Conservation (phyloP, 2,113 vertebrate genomes). For the Cyprinodon variegatus region DNA sequence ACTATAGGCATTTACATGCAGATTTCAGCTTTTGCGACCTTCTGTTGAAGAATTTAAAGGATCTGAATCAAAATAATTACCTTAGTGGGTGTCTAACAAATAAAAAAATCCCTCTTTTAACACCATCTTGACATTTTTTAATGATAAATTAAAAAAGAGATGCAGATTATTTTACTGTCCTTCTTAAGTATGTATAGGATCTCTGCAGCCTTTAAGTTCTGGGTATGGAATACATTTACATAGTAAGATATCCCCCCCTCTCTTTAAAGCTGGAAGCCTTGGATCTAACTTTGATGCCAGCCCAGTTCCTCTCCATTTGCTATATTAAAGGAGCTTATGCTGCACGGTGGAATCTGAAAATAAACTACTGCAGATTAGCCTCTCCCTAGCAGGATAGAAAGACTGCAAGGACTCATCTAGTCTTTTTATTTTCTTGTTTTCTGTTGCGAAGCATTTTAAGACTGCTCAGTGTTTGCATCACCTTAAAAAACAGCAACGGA, state of each 20-base stretch:
- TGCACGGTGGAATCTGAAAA: constrained; percentile 40
- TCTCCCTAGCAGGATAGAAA: constrained; percentile 28
- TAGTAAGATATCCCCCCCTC: constrained; percentile 61
- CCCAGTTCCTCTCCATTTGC: constrained; percentile 69
- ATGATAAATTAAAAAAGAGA: constrained; percentile 36
- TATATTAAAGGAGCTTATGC: constrained; percentile 68
- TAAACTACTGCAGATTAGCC: constrained; percentile 55
- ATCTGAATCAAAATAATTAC: too few species aligned
- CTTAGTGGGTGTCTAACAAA: too few species aligned
- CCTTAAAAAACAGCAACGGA: neutral
- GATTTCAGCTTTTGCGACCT: too few species aligned
- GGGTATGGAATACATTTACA: constrained; percentile 74
- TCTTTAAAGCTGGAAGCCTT: constrained; percentile 71
- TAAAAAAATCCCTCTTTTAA: too few species aligned
- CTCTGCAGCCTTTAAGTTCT: constrained; percentile 58
- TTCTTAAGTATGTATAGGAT: neutral
- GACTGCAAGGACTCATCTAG: constrained; percentile 17
- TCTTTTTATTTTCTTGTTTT: constrained; percentile 23
- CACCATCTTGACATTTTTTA: neutral
- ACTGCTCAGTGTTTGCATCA: constrained; percentile 15
- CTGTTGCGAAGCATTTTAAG: neutral
- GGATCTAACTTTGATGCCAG: constrained; percentile 69
- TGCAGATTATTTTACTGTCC: neutral
- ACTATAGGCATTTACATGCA: too few species aligned
- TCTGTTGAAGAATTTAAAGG: too few species aligned